These are phyloP conservation scores for Aspidapion aeneum DNA, from an alignment of 2,888 invertebrate genomes.

Conservation along the genomic window DNA sequence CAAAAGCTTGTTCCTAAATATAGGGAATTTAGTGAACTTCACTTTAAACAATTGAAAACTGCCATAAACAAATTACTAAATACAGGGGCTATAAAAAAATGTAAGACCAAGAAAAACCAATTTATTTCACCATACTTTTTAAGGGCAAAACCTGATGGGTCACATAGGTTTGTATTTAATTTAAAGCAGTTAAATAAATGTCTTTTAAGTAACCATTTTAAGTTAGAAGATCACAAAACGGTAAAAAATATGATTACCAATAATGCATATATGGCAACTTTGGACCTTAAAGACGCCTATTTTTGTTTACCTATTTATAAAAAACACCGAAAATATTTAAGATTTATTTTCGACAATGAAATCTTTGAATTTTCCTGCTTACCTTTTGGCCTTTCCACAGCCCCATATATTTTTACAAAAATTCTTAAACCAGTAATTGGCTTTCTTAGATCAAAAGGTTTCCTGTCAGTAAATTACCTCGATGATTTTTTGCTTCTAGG, in stretches of 20 bases:
- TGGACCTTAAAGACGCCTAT: no score
- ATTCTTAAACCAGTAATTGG: no score
- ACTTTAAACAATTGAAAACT: background rate
- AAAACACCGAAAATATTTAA: no score
- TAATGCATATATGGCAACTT: background rate
- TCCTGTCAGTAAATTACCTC: background rate
- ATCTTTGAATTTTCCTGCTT: background rate
- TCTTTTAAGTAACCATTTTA: background rate
- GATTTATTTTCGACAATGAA: no score
- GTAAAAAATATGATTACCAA: background rate
- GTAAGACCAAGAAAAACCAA: background rate
- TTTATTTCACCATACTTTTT: background rate
- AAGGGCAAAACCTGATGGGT: background rate
- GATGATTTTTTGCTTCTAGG: background rate
- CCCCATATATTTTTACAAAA: background rate
- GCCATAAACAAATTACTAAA: background rate
- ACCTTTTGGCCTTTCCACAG: background rate
- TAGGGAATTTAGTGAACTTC: background rate
- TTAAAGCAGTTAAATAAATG: background rate
- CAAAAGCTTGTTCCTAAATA: background rate
- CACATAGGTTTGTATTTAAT: background rate
- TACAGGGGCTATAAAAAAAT: background rate
- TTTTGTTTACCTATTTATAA: no score
- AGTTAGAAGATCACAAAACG: background rate
- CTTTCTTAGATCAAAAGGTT: background rate